Percentiles rank a stretch among this genome's conserved stretches.
phyloP scores from a whole-genome alignment of 2,113 vertebrate genomes.

The Dasyornis broadbenti region DNA sequence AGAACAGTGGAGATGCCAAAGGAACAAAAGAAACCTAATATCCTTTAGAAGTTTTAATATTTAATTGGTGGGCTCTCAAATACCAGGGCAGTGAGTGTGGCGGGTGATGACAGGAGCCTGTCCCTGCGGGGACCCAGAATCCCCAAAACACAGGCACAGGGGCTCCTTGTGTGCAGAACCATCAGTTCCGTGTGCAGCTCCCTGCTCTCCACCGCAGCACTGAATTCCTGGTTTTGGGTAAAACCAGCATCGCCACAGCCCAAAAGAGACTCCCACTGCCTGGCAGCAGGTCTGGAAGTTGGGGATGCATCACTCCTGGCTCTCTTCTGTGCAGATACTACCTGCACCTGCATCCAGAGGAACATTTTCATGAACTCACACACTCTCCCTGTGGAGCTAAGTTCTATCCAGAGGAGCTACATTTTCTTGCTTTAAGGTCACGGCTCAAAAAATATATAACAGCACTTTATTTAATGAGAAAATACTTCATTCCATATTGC shows the following conservation, averaged over 20 bases:
- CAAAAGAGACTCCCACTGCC: background rate
- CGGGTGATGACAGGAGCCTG: background rate
- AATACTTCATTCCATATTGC: background rate
- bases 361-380: background rate
- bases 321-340: background rate
- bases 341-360: background rate
- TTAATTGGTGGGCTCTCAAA: background rate
- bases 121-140: background rate
- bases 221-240: background rate
- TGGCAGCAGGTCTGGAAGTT: background rate
- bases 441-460: background rate
- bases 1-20: background rate
- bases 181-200: background rate
- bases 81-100: background rate
- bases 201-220: background rate
- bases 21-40: constrained; percentile 50
- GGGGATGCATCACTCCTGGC: background rate
- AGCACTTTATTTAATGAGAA: background rate
- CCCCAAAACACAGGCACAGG: background rate
- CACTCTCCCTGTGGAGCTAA: background rate
- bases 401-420: background rate
- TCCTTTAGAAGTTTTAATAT: constrained; percentile 18
- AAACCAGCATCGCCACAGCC: rapidly evolving
- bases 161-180: background rate
- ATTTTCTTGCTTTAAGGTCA: background rate